Base-by-base conservation (phyloP, 2,797 vertebrate genomes). In the Coregonus ussuriensis region DNA sequence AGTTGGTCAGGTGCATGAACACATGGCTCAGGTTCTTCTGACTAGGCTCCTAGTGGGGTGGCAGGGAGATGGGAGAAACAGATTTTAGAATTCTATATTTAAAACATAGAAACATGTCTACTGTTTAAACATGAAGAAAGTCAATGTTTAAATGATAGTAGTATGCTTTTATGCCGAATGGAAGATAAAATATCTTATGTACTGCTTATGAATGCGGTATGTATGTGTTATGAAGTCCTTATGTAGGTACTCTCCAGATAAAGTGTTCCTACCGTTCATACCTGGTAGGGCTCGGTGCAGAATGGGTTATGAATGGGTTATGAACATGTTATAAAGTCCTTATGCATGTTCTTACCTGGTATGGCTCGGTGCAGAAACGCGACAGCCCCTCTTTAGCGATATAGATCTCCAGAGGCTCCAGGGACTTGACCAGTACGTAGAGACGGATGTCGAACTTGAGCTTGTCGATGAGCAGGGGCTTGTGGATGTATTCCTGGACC, bases 1-100 rank as follows among this genome's bases (percentile, higher is more conserved):
- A 99, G 93, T 99, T 99, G 71, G 97, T 99, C 78, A 99, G 90
- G 91, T 99, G 98, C 98, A 99, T 99, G 84, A 97, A 99, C 84
- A 98, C 93, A 31, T 94, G 97, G 91, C 95, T 96, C 80, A 99
- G 94, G 75, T 99, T 99, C 91, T 96, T 97, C 84, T 96, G 91
- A 83, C 86, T 95, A 62, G 98, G 98, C 85, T 99, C 98, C 92
- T 95, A 68, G 47, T 75, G 6, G 66, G 29, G 69, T n/a, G 51
- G n/a, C 9, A 62, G 21, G 35, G 68, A 18, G 6, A 54, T 15
- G 16, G 52, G 14, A 16, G 52, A 54, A 14, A 54, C 52, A 54
- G 2, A 9, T 9, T 29, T 65, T 11, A 65, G 3, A 21, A 29
- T 54, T 18, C 15, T 54, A 54, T 6, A 54, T 54, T 18, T 16